Percentiles rank a stretch among this genome's conserved stretches.
These are phyloP conservation scores for Caenorhabditis sp. DNA, from an alignment of 2,888 invertebrate species.

Conservation along the genomic window DNA sequence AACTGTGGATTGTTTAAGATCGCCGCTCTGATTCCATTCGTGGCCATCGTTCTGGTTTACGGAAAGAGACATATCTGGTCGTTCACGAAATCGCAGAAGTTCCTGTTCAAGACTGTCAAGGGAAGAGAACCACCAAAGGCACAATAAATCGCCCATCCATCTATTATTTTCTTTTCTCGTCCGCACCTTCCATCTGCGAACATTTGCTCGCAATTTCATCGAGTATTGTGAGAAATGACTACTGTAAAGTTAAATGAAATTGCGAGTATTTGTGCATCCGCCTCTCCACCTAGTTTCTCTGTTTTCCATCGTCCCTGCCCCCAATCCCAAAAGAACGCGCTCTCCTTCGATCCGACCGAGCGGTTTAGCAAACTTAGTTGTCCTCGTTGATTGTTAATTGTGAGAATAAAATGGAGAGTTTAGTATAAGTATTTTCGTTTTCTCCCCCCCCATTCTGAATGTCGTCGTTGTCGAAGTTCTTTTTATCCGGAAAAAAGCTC, in stretches of 20 bases:
- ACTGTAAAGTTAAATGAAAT: constrained; percentile 43
- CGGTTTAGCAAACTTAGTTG: constrained; percentile 38
- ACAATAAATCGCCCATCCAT: constrained; percentile 46
- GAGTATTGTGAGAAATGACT: constrained; percentile 33
- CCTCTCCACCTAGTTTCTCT: constrained; percentile 21
- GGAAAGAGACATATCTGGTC: constrained; percentile 77
- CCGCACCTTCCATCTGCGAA: constrained; percentile 36
- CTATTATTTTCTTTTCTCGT: no score
- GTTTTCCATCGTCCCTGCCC: constrained; percentile 3
- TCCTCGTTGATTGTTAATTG: constrained; percentile 51
- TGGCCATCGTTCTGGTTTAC: constrained; percentile 72
- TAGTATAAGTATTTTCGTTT: constrained; percentile 19
- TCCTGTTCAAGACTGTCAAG: constrained; percentile 75
- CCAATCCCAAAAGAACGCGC: neutral
- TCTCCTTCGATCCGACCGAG: neutral
- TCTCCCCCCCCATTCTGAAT: constrained; percentile 1
- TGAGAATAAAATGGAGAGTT: constrained; percentile 53
- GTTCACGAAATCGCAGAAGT: constrained; percentile 76
- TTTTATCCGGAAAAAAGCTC: constrained; percentile 30
- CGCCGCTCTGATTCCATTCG: constrained; percentile 70
- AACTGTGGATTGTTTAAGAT: constrained; percentile 63
- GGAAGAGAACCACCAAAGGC: constrained; percentile 75
- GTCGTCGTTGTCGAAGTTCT: constrained; percentile 10
- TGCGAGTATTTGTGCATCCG: constrained; percentile 39
- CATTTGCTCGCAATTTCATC: constrained; percentile 46